Conservation (phyloP, 2,113 vertebrate genomes). For the Sterrhoptilus dennistouni region DNA sequence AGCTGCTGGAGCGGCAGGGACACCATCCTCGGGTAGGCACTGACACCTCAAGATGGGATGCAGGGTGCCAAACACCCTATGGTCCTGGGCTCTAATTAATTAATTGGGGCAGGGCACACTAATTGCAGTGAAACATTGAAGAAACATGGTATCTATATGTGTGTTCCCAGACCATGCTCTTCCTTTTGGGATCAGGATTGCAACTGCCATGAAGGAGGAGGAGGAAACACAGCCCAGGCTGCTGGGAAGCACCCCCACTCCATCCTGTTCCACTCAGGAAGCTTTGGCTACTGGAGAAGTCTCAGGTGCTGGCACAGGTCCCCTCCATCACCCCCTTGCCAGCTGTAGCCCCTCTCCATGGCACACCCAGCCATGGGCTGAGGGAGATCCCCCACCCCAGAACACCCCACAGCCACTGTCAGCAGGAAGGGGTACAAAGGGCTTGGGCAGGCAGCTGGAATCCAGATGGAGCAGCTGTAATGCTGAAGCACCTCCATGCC, state of each 20-base stretch:
- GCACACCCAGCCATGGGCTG: not conserved
- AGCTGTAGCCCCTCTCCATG: not conserved
- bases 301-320: not conserved
- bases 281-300: not conserved
- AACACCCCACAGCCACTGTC: accelerated
- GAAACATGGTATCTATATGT: not conserved
- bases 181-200: not conserved
- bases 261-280: not conserved
- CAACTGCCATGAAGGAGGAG: not conserved
- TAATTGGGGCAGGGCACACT: not conserved
- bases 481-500: not conserved
- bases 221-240: not conserved
- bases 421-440: not conserved
- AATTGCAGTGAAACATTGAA: not conserved
- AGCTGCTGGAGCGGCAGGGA: not conserved
- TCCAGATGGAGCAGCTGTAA: not conserved
- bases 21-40: accelerated
- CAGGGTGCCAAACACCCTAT: not conserved
- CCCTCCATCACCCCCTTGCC: not conserved
- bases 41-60: not conserved
- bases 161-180: not conserved
- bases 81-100: not conserved
- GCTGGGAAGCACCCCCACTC: not conserved
- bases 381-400: not conserved
- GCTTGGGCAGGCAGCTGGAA: not conserved